Base-by-base conservation (phyloP, 2,888 invertebrate genomes). In the Steinernema scapterisci region DNA sequence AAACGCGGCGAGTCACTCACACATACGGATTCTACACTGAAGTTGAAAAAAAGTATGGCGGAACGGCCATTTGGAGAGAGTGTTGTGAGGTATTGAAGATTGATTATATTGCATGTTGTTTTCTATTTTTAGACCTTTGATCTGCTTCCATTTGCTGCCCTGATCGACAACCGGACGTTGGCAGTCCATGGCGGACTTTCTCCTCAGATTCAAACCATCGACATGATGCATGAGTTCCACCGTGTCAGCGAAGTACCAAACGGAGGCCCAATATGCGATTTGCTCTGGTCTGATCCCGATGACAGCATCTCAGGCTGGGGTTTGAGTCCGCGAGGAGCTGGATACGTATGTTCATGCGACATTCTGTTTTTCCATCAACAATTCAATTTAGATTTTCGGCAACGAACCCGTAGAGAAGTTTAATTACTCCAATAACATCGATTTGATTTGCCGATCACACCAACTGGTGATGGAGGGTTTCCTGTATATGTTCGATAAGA, bases 281-380 rank as follows among this genome's bases (percentile, higher is more conserved):
- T 99, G 82, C 93, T 99, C 72, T 99, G 99, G 99, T 97, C 97
- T 3, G 99, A 99, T 90, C 99, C 99, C 44, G 97, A 97, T 87
- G 97, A 97, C 87, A 96, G 97, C 87, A 93, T 96, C 74, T 93
- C 95, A 78, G 92, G 92, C 84, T 87, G 86, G 85, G 77, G 80
- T 16, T 76, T 86, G 71, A 88, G 85, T 80, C 85, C 86, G 23
- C 78, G 87, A 72, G 86, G 86, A 27, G 87, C 87, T 56, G 87
- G 87, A 77, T 87, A 80, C 78, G 84, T 85, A 45, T 72, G 73
- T 77, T 73, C 71, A 72, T 73, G n/a, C 11, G 43, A n/a, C 16
- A 48, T 51, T n/a, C n/a, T 19, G 38, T n/a, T 45, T 46, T n/a
- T 46, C 11, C 16, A 16, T 23, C 25, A 27, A 13, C 11, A 9